Conservation (phyloP, 1,140 invertebrate species). For the Trichonephila clavipes region DNA sequence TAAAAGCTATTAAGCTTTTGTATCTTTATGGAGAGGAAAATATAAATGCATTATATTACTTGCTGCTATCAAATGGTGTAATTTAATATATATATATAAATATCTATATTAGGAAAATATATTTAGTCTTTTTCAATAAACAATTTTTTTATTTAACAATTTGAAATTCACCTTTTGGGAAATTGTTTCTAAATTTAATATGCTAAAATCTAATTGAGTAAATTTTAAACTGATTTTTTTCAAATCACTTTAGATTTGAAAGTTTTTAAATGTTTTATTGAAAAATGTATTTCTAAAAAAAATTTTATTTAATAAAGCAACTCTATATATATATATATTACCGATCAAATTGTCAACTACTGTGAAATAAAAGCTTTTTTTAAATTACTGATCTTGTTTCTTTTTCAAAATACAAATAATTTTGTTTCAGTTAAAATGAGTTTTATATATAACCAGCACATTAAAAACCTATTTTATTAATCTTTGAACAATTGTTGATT, state of each 20-base stretch:
- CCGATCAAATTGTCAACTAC: slow-evolving; percentile 63
- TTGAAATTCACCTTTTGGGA: too few relatives aligned
- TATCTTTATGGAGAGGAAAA: not conserved
- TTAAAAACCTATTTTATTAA: too few relatives aligned
- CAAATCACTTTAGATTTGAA: not conserved
- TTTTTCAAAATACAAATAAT: not conserved
- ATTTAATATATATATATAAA: not conserved
- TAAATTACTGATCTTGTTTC: not conserved
- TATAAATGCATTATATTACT: not conserved
- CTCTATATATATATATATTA: not conserved
- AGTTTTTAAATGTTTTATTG: not conserved
- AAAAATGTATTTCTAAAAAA: too few relatives aligned
- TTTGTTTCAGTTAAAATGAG: not conserved
- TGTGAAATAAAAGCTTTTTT: slow-evolving; percentile 65
- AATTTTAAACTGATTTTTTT: not conserved
- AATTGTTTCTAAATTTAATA: too few relatives aligned
- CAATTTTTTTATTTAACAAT: not conserved
- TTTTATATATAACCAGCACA: too few relatives aligned
- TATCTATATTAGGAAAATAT: not conserved
- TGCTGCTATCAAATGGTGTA: slow-evolving; percentile 12
- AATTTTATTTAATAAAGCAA: too few relatives aligned
- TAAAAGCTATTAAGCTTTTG: not conserved
- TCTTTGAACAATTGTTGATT: too few relatives aligned
- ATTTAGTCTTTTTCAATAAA: not conserved
- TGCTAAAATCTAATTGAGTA: too few relatives aligned